These are phyloP conservation scores for Phrynocephalus guinanensis DNA, from an alignment of 2,797 vertebrate genomes.

Conservation along the genomic window DNA sequence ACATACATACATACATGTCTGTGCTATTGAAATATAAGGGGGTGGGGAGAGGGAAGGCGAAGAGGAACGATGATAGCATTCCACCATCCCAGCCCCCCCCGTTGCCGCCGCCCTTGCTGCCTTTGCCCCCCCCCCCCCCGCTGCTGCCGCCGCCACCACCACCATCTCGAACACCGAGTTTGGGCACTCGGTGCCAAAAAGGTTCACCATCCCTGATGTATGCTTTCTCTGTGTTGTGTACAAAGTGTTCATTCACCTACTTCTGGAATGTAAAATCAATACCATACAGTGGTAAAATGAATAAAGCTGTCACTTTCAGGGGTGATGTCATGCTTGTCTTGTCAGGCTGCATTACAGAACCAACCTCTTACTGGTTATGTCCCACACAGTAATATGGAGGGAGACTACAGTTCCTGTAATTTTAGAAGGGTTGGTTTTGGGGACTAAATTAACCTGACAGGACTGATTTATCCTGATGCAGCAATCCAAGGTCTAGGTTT, in stretches of 20 bases:
- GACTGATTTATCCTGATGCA: constrained; percentile 57
- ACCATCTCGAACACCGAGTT: no score
- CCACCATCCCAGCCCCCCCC: no score
- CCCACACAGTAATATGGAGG: constrained; percentile 53
- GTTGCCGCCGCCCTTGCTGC: no score
- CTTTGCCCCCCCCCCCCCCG: no score
- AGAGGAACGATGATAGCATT: constrained; percentile 31
- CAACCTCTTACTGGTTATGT: constrained; percentile 55
- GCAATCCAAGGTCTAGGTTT: constrained; percentile 55
- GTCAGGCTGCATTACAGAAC: constrained; percentile 57
- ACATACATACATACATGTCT: no score
- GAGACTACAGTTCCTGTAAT: constrained; percentile 62
- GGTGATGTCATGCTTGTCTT: constrained; percentile 46
- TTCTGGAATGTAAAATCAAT: constrained; percentile 38
- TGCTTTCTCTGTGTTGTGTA: constrained; percentile 34
- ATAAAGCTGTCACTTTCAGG: constrained; percentile 48
- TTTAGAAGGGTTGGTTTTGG: constrained; percentile 63
- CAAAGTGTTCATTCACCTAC: constrained; percentile 17
- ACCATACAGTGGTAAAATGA: constrained; percentile 36
- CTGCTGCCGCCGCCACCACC: no score
- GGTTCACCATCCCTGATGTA: no score
- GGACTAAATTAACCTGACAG: constrained; percentile 61
- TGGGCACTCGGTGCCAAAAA: no score
- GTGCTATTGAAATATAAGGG: not conserved
- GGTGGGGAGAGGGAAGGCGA: not conserved